Evolutionary conservation across 1,140 invertebrate species (phyloP).

Genomic region (Steinernema khuongi): DNA sequence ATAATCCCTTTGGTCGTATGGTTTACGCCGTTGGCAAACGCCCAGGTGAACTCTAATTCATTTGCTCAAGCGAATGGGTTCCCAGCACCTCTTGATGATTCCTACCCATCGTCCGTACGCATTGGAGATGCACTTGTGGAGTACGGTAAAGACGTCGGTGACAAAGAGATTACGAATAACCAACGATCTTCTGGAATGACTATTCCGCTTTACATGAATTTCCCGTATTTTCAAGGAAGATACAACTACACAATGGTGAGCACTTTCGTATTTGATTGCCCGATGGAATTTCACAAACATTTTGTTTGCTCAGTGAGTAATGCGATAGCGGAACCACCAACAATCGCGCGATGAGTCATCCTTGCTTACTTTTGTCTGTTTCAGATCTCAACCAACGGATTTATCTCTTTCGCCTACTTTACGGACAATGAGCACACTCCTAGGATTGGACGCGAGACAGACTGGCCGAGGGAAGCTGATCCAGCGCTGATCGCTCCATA

Average conservation of each 20-base stretch:
- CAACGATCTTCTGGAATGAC: constrained; percentile 30
- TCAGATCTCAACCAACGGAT: constrained; percentile 36
- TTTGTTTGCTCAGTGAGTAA: constrained; percentile 13
- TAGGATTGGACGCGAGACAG: constrained; percentile 24
- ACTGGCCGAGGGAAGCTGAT: constrained; percentile 28
- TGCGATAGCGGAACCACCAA: neutral
- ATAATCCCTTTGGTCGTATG: neutral
- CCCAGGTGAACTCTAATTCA: neutral
- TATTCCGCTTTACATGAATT: constrained; percentile 25
- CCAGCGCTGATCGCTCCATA: constrained; percentile 34
- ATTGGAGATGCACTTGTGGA: constrained; percentile 9
- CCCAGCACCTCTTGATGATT: neutral
- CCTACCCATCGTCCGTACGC: neutral
- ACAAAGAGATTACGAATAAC: constrained; percentile 22
- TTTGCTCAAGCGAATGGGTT: neutral
- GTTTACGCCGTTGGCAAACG: neutral
- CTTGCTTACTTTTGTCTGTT: constrained; percentile 12
- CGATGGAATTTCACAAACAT: constrained; percentile 16
- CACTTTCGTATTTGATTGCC: neutral
- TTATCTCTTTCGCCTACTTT: constrained; percentile 32
- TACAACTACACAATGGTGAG: constrained; percentile 36
- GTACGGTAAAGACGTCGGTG: constrained; percentile 21
- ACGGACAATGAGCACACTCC: constrained; percentile 26
- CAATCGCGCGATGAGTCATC: neutral
- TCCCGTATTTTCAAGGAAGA: constrained; percentile 31